phyloP scores from a whole-genome alignment of 2,113 vertebrate species.

The Campylomormyrus tamandua region DNA sequence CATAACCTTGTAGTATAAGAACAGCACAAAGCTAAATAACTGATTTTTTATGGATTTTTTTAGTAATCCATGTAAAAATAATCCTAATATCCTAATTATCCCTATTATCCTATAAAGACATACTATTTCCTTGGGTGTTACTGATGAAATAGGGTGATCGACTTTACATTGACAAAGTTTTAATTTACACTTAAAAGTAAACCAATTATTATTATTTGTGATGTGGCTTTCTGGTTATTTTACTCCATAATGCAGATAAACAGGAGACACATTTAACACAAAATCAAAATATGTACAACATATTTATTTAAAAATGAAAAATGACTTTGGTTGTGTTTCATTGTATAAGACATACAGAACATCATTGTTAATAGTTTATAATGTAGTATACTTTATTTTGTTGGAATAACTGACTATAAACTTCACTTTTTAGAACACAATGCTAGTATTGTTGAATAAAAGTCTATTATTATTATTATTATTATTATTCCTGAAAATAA shows the following conservation, averaged over 20 bases:
- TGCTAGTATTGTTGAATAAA: not conserved
- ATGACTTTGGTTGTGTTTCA: not conserved
- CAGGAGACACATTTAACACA: not conserved
- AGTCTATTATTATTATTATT: not conserved
- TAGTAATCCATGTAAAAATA: constrained; percentile 19
- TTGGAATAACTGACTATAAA: not conserved
- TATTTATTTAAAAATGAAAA: not conserved
- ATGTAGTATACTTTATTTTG: not conserved
- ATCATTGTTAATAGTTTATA: not conserved
- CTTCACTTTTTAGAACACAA: not conserved
- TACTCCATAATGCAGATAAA: not conserved
- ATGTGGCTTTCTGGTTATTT: not conserved
- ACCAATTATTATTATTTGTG: not conserved
- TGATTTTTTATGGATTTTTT: not conserved
- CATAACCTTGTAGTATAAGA: constrained; percentile 54
- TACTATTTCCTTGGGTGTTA: not conserved
- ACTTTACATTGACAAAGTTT: not conserved
- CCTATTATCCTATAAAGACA: not conserved
- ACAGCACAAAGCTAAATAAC: not conserved
- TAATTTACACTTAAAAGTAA: constrained; percentile 11
- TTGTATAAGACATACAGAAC: not conserved
- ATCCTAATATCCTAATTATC: constrained; percentile 8
- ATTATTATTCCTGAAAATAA: not conserved
- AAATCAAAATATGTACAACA: not conserved
- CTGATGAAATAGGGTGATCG: not conserved